Evolutionary conservation across 2,888 invertebrate species (phyloP), one percentile per base, ranked within the genome.

Genomic region (Scaptomyza flava): DNA sequence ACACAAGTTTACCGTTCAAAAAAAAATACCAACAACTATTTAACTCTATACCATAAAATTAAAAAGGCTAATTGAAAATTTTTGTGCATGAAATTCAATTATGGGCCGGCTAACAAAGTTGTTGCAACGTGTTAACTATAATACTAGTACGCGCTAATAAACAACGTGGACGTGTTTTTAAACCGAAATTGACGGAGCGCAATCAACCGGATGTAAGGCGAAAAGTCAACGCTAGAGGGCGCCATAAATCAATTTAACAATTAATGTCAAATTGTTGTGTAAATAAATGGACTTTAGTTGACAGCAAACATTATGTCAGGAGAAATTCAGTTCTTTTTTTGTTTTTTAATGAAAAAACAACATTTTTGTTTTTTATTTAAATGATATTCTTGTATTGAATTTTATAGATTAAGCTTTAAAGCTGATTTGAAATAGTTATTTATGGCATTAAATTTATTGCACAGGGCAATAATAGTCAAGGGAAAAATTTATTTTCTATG

Each of bases 221-320:
- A 56, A 79, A 79, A 75, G 79, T 73, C 72, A 75, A 48, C 38
- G 62, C 64, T 67, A 53, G 51, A 59, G 65, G 72, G 63, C 64
- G 52, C 30, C 68, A 76, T 68, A 73, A 81, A 85, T 79, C 69
- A 73, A 86, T 83, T 79, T 70, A 71, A 54, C 65, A 79, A 74
- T 79, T 71, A 82, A 85, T 78, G 82, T 67, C 69, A 63, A 79
- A 83, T 74, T 81, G 61, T 72, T 83, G 41, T 67, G 62, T 36
- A 79, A 79, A 77, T 69, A 77, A 61, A 79, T 58, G 36, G 31
- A 60, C 9, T 52, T 30, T 45, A n/a, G n/a, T 33, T 43, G 23
- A 27, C 36, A 23, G 20, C 20, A 30, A 43, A 34, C 42, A 64
- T 54, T 50, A 2, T 17, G 12, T 31, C 31, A 52, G 9, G 4